A percentile compares a stretch with the other conserved stretches of the same genome.
These are phyloP conservation scores for Orcinus orca DNA, from an alignment of 2,113 vertebrate species.

Conservation along the genomic window DNA sequence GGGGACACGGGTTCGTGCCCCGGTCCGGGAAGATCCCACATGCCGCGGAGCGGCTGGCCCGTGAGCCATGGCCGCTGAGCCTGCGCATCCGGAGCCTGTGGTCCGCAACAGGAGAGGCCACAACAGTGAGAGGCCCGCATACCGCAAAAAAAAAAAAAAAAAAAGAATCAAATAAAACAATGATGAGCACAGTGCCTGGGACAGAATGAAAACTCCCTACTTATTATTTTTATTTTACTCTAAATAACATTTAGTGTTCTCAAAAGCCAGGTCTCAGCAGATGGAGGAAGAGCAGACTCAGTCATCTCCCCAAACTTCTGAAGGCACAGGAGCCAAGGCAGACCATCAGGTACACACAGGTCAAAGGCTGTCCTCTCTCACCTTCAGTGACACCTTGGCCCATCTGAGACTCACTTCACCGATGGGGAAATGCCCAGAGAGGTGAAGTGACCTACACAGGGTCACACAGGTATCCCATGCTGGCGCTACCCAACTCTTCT, in stretches of 20 bases:
- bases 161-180: not conserved
- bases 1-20: no score
- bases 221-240: not conserved
- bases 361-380: not conserved
- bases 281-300: not conserved
- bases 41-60: no score
- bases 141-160: no score
- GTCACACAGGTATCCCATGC: not conserved
- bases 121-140: no score
- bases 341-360: not conserved
- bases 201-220: not conserved
- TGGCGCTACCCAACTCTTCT: not conserved
- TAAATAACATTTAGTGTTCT: not conserved
- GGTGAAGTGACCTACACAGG: fast-evolving
- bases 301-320: not conserved
- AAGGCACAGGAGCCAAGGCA: not conserved
- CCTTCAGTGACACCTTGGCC: not conserved
- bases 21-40: no score
- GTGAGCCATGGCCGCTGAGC: no score
- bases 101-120: no score
- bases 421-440: not conserved
- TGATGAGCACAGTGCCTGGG: not conserved
- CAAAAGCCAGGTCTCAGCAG: not conserved
- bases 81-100: no score
- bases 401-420: not conserved